Percentiles rank a stretch among this genome's conserved stretches.
These are phyloP conservation scores for Ashinkailepas kermadecensis DNA, from an alignment of 2,888 invertebrate species.

Conservation along the genomic window DNA sequence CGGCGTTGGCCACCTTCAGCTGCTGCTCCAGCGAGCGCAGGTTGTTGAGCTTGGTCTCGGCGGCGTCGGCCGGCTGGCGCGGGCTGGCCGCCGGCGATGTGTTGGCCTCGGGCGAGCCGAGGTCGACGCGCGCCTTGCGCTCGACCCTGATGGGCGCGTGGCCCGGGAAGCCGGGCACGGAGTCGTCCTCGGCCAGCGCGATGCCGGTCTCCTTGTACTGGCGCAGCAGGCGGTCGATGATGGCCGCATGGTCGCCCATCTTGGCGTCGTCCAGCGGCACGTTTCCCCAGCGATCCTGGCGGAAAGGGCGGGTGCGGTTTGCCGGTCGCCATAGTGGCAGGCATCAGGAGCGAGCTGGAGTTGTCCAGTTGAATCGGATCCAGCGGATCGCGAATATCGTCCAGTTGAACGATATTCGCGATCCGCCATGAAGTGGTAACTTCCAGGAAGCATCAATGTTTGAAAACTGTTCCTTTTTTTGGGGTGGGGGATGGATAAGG, in stretches of 20 bases:
- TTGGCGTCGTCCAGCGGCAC: slow-evolving; percentile 33
- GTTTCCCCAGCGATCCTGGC: slow-evolving; percentile 33
- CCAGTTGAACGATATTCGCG: too few species aligned
- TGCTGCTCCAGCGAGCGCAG: background rate
- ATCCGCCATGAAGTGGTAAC: too few species aligned
- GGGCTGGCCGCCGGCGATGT: background rate
- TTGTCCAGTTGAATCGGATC: too few species aligned
- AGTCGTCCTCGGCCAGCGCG: background rate
- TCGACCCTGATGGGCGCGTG: background rate
- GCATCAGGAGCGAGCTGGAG: too few species aligned
- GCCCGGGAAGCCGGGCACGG: too few species aligned
- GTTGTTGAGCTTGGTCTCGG: slow-evolving; percentile 4
- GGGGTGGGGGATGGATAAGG: too few species aligned
- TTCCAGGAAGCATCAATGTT: too few species aligned
- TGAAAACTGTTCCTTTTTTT: too few species aligned
- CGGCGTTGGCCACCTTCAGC: background rate
- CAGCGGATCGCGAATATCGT: too few species aligned
- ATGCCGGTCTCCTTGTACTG: background rate
- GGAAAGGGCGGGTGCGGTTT: background rate
- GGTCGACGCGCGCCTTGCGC: background rate
- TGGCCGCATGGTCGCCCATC: slow-evolving; percentile 31
- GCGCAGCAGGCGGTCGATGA: background rate
- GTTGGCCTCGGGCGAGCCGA: background rate
- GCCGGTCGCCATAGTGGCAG: too few species aligned
- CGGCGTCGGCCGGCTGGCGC: background rate